A percentile compares a stretch with the other conserved stretches of the same genome.
Evolutionary conservation across 2,888 invertebrate species (phyloP).

Genomic region (Tinea semifulvella): DNA sequence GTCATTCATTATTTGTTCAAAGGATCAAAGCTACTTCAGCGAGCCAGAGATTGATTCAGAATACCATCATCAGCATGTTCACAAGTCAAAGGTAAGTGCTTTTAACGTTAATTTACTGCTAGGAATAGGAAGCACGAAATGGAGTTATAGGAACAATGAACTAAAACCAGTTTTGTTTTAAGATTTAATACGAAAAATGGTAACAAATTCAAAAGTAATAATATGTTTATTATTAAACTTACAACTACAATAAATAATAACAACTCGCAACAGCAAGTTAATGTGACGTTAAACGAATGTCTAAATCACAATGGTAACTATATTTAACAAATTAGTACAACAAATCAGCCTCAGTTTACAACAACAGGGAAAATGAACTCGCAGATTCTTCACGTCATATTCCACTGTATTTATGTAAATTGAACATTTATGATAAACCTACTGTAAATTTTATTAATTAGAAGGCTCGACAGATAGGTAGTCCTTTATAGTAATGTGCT

Average conservation of each 20-base stretch:
- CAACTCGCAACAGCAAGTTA: constrained; percentile 34
- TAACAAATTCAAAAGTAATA: constrained; percentile 31
- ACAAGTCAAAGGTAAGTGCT: constrained; percentile 85
- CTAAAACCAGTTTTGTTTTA: too few species aligned
- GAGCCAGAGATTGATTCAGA: constrained; percentile 95
- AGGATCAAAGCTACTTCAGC: constrained; percentile 91
- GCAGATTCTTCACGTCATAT: too few species aligned
- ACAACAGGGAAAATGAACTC: too few species aligned
- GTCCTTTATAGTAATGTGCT: constrained; percentile 73
- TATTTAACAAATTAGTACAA: not conserved
- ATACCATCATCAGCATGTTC: constrained; percentile 92
- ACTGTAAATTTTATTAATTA: constrained; percentile 32
- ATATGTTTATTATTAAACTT: not conserved
- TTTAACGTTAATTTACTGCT: not conserved
- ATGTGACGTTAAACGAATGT: constrained; percentile 3
- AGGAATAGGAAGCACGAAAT: not conserved
- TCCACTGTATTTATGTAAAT: too few species aligned
- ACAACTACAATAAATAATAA: constrained; percentile 44
- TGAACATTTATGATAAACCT: too few species aligned
- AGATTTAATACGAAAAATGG: constrained; percentile 25
- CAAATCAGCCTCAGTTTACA: constrained; percentile 1
- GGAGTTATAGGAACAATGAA: not conserved
- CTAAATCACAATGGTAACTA: constrained; percentile 4
- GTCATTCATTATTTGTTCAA: constrained; percentile 26
- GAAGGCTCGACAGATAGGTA: constrained; percentile 71